A percentile compares a stretch with the other conserved stretches of the same genome.
phyloP scores from a whole-genome alignment of 2,888 invertebrate genomes.

The Limnephilus rhombicus region DNA sequence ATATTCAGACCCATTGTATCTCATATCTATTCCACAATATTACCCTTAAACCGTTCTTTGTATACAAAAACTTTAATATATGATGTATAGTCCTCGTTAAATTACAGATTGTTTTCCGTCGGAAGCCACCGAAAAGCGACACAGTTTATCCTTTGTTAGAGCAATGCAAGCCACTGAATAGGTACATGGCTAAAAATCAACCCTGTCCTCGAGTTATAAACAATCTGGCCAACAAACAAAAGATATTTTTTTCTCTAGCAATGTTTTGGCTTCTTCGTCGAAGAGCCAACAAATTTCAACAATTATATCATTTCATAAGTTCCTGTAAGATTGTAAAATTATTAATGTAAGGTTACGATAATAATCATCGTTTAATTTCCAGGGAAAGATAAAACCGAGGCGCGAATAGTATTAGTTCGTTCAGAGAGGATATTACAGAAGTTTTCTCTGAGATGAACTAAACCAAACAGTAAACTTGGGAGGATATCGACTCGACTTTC shows the following conservation, averaged over 20 bases:
- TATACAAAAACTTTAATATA: no score
- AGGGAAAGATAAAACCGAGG: not conserved
- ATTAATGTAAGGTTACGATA: not conserved
- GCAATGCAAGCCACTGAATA: no score
- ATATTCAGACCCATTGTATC: no score
- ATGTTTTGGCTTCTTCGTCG: not conserved
- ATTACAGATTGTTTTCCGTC: no score
- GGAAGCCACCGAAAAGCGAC: no score
- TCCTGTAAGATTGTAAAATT: not conserved
- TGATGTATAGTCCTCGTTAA: no score
- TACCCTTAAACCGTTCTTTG: no score
- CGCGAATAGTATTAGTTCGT: not conserved
- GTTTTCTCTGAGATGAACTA: not conserved
- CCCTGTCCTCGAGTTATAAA: not conserved
- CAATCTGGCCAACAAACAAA: not conserved
- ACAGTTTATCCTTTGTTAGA: no score
- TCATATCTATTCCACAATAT: no score
- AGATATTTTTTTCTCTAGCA: not conserved
- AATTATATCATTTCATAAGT: not conserved
- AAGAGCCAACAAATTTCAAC: not conserved
- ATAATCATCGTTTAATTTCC: not conserved
- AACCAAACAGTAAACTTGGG: not conserved
- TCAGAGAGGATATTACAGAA: not conserved
- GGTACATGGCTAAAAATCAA: no score
- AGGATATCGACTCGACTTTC: not conserved